Base-by-base conservation (phyloP, 1,140 invertebrate genomes). In the Cydia splendana region DNA sequence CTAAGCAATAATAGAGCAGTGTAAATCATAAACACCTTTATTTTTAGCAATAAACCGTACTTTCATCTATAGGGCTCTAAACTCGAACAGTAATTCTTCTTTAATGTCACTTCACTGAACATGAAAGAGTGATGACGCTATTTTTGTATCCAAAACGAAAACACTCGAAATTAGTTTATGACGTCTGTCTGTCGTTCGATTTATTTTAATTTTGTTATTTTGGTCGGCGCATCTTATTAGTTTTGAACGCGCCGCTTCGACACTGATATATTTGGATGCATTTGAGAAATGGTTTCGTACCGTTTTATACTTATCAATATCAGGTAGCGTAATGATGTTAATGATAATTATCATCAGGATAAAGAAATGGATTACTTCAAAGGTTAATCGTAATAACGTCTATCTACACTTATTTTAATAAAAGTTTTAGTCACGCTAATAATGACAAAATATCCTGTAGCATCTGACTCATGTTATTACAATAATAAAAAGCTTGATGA, bases 151-250 rank as follows among this genome's bases (percentile, higher is more conserved):
- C 89, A 92, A 92, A 92, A 92, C 84, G 89, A 92, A 91, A 91
- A 91, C 91, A 87, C 82, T 90, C 88, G 90, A 91, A 93, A 93
- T 93, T 91, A 91, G 90, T 93, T 93, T 93, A 93, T 93, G 91
- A 93, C 91, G 90, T 86, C 88, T 91, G 91, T 90, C 90, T 89
- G 89, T 91, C 89, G 90, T 91, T 93, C 90, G 91, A 92, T 92
- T 91, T 91, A 93, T 93, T 93, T 93, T 91, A 92, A 92, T 92
- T 92, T 89, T 88, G 90, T 90, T 92, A 91, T 91, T 92, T 92
- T 90, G 85, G 84, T 85, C 85, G 80, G 79, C 82, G 81, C 82
- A 80, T 89, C 87, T 92, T 90, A 90, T 91, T 91, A 80, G 81
- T 30, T 80, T 84, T 83, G 87, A 88, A 80, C 77, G 81, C 76